Percentiles rank a stretch among this genome's conserved stretches.
Evolutionary conservation across 1,140 invertebrate species (phyloP).

Genomic region (Cherax destructor): DNA sequence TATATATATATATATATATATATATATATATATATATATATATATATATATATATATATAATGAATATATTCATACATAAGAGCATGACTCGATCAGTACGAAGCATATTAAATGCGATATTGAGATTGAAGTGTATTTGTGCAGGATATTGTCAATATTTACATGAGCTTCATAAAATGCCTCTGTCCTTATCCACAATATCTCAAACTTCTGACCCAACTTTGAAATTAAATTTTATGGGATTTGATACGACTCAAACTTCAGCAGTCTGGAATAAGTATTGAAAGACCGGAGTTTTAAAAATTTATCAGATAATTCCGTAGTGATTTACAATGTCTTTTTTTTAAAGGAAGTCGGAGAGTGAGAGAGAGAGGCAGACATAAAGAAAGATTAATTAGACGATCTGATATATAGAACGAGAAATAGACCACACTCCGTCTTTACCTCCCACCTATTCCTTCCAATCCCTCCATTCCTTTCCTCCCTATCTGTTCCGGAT

Average conservation of each 20-base stretch:
- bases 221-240: constrained; percentile 25
- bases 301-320: background rate
- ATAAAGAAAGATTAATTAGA: too few relatives aligned
- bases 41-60: background rate
- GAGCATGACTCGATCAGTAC: background rate
- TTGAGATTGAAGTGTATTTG: background rate
- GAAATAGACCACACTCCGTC: too few relatives aligned
- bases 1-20: background rate
- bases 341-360: background rate
- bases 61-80: background rate
- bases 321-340: background rate
- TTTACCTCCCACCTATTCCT: too few relatives aligned
- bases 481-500: too few relatives aligned
- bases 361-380: background rate
- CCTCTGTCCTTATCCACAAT: constrained; percentile 8
- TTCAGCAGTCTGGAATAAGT: background rate
- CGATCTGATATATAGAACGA: too few relatives aligned
- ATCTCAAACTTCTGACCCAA: constrained; percentile 17
- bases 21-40: background rate
- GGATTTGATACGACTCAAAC: constrained; percentile 19
- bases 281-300: background rate
- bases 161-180: constrained; percentile 29
- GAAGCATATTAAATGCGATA: background rate
- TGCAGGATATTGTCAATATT: constrained; percentile 32
- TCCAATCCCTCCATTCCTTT: too few relatives aligned